Percentiles rank a stretch among this genome's conserved stretches.
Evolutionary conservation across 2,113 vertebrate genomes (phyloP).

Genomic region (Catharus fuscescens): DNA sequence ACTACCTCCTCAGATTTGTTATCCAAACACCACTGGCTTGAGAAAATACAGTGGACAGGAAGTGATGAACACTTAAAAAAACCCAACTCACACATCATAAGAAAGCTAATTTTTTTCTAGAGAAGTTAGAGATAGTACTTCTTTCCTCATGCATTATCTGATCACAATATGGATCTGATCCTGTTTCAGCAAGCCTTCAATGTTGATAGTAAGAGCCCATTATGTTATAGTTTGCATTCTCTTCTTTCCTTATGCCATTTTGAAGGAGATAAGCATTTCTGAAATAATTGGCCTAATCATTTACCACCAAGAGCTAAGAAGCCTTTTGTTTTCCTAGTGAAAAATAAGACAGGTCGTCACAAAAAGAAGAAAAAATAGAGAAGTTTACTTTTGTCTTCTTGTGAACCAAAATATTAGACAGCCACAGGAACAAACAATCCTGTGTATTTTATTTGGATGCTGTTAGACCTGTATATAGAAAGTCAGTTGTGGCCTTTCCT

Average conservation of each 20-base stretch:
- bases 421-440: background rate
- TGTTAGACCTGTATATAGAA: background rate
- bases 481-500: background rate
- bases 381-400: background rate
- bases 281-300: background rate
- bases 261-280: background rate
- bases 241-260: background rate
- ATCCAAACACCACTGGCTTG: background rate
- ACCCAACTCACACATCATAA: no score
- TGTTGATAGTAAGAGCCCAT: background rate
- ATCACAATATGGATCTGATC: background rate
- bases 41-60: background rate
- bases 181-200: background rate
- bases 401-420: background rate
- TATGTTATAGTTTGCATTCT: background rate
- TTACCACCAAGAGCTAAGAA: background rate
- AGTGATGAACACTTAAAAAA: background rate
- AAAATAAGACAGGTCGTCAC: background rate
- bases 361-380: background rate
- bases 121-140: background rate
- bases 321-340: background rate
- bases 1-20: background rate
- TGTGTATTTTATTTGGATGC: background rate
- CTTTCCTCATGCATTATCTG: background rate
- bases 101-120: background rate